Conservation (phyloP, 2,888 invertebrate species). For the Stenodera caucasica region DNA sequence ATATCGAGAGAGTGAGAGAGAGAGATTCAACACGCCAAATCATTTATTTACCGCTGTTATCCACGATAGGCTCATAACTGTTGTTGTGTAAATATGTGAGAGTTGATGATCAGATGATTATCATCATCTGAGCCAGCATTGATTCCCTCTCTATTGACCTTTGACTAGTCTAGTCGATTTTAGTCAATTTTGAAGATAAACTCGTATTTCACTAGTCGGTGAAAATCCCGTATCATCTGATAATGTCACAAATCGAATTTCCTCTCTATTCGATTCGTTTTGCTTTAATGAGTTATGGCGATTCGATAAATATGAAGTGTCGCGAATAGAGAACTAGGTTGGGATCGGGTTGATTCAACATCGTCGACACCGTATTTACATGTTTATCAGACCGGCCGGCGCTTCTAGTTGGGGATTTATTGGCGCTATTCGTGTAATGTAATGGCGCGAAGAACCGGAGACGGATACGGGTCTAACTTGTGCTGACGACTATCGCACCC, state of each 20-base stretch:
- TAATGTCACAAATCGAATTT: conserved; percentile 49
- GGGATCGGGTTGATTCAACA: conserved; percentile 5
- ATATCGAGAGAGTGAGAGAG: conserved; percentile 22
- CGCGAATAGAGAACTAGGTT: background rate
- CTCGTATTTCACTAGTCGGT: conserved; percentile 28
- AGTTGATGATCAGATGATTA: conserved; percentile 32
- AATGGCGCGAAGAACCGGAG: conserved; percentile 51
- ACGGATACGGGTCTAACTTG: conserved; percentile 46
- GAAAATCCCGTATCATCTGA: conserved; percentile 31
- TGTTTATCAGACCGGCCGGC: conserved; percentile 51
- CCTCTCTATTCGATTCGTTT: conserved; percentile 15
- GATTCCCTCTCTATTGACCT: conserved; percentile 47
- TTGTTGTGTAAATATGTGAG: conserved; percentile 44
- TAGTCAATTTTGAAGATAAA: conserved; percentile 28
- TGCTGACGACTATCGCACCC: conserved; percentile 28
- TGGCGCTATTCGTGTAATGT: conserved; percentile 47
- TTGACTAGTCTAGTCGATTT: conserved; percentile 32
- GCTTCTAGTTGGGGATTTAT: conserved; percentile 48
- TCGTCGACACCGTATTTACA: conserved; percentile 46
- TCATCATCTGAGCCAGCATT: conserved; percentile 32
- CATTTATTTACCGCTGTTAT: conserved; percentile 21
- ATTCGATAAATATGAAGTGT: conserved; percentile 37
- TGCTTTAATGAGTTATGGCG: conserved; percentile 22
- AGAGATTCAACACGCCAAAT: conserved; percentile 26
- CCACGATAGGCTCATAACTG: conserved; percentile 12